Base-by-base conservation (phyloP, 2,113 vertebrate genomes). In the Lathamus discolor region DNA sequence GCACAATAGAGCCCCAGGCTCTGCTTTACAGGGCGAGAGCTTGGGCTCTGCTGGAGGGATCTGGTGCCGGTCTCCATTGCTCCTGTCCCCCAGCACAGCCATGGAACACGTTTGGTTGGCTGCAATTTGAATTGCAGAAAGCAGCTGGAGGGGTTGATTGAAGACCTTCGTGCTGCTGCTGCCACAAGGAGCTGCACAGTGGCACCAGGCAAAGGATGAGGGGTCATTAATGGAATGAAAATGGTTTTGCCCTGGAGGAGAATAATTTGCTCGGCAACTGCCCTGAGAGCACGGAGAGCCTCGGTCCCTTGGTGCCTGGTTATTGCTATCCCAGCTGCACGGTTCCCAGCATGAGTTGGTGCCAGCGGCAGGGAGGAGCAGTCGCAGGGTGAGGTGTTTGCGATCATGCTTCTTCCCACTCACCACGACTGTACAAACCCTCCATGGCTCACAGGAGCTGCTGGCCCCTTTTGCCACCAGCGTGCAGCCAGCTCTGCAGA, bases 201-300 rank as follows among this genome's bases (percentile, higher is more conserved):
- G 31, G 44, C 37, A 64, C 77, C 62, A 79, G 90, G 77, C 66
- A 49, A 28, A 0, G 5, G 31, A 54, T 91, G 84, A n/a, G 44
- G 39, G 48, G 68, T 87, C 82, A 8, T 93, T 94, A 92, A 86
- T 6, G 66, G 25, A 80, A 76, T 62, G 63, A 90, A 85, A 85
- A 43, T 41, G 41, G 19, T 10, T 90, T 86, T 95, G 63, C 78
- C 84, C 67, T 41, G 28, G 81, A 93, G 95, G 59, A 76, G 77
- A 94, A 73, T 73, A 29, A 92, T 85, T 89, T 87, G 35, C 91
- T 90, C 88, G 52, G 78, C 67, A 76, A 55, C 55, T 68, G 29
- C 52, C 74, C 69, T 46, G 66, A 75, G 73, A 83, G 41, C 5
- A 4, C 68, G 44, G 72, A 35, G 74, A 92, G 70, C 41, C 64